A percentile compares a stretch with the other conserved stretches of the same genome.
Conservation (phyloP, 2,797 vertebrate species). For the Euthynnus affinis region DNA sequence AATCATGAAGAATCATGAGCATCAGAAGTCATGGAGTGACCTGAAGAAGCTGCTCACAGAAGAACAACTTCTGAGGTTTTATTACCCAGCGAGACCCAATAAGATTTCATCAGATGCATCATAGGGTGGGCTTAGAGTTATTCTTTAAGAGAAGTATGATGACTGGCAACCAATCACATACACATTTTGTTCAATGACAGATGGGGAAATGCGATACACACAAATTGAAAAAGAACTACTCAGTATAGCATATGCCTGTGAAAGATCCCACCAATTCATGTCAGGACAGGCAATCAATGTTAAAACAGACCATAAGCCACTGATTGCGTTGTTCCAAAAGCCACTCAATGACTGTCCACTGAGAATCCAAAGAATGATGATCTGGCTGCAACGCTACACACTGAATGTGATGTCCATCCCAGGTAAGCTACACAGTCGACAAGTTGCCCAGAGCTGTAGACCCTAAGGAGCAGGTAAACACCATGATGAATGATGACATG, state of each 20-base stretch:
- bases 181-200: background rate
- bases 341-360: slow-evolving; percentile 24
- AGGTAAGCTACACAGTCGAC: background rate
- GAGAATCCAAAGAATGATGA: slow-evolving; percentile 14
- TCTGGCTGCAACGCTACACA: background rate
- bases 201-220: background rate
- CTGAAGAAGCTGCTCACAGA: no score
- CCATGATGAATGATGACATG: background rate
- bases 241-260: slow-evolving; percentile 15
- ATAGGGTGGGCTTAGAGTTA: background rate
- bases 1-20: no score
- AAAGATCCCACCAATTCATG: slow-evolving; percentile 28
- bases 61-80: no score
- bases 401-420: background rate
- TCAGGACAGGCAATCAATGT: background rate
- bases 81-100: no score
- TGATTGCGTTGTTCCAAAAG: slow-evolving; percentile 14
- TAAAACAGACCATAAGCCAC: slow-evolving; percentile 14
- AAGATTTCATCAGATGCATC: no score
- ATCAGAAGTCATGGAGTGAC: no score
- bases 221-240: slow-evolving; percentile 25
- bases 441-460: slow-evolving; percentile 43
- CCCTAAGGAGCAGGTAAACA: background rate
- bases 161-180: slow-evolving; percentile 19
- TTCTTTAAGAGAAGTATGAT: background rate